Percentiles rank a stretch among this genome's conserved stretches.
phyloP scores from a whole-genome alignment of 2,797 vertebrate species.

The Hippopotamyrus pictus region DNA sequence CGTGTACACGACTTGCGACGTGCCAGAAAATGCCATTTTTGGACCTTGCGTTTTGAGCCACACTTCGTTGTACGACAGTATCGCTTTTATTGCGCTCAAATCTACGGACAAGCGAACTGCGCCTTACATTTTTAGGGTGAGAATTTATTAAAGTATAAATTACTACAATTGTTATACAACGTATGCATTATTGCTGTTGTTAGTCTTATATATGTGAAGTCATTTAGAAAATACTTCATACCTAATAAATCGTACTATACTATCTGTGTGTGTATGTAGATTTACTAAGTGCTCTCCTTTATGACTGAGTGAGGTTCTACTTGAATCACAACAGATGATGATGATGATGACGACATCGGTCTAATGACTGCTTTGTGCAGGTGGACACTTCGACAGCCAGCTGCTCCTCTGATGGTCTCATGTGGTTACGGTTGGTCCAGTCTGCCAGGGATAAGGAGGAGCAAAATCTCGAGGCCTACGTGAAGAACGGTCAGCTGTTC shows the following conservation, averaged over 20 bases:
- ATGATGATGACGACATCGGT: neutral
- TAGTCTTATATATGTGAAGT: neutral
- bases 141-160: neutral
- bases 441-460: constrained; percentile 88
- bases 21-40: constrained; percentile 72
- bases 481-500: constrained; percentile 92
- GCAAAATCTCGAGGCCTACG: constrained; percentile 94
- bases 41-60: constrained; percentile 75
- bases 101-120: constrained; percentile 73
- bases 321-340: neutral
- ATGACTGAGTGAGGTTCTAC: neutral
- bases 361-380: constrained; percentile 47
- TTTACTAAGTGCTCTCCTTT: neutral
- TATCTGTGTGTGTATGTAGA: neutral
- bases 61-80: constrained; percentile 74
- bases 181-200: neutral
- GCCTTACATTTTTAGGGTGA: constrained; percentile 74
- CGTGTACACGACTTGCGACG: constrained; percentile 71
- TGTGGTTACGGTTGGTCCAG: constrained; percentile 93
- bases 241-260: neutral
- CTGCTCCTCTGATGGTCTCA: constrained; percentile 84
- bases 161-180: neutral
- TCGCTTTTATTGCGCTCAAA: constrained; percentile 75
- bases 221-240: neutral
- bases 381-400: constrained; percentile 92